Evolutionary conservation across 2,797 vertebrate genomes (phyloP).

Genomic region (Coendou prehensilis): DNA sequence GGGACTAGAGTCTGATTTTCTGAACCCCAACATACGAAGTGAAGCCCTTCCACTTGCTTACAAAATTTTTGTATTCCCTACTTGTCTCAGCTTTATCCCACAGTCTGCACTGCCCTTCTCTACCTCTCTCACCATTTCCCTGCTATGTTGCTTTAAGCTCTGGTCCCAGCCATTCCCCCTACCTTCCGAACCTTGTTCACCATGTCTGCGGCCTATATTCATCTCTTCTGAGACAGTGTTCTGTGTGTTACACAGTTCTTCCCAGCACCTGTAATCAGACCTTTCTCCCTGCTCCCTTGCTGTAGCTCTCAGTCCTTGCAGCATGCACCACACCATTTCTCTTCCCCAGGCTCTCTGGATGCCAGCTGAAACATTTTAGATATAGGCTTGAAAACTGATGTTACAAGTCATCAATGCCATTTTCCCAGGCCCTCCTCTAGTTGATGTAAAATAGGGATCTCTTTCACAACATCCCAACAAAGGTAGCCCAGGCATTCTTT

Average conservation of each 20-base stretch:
- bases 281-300: not conserved
- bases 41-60: constrained; percentile 8
- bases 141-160: not conserved
- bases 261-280: not conserved
- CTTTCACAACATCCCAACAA: not conserved
- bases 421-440: not conserved
- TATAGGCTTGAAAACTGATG: not conserved
- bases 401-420: not conserved
- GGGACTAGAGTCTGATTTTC: not conserved
- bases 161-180: not conserved
- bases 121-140: not conserved
- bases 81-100: not conserved
- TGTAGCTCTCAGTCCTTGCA: not conserved
- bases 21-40: not conserved
- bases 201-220: not conserved
- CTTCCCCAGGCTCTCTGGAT: not conserved
- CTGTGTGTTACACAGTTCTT: not conserved
- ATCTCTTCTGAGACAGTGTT: not conserved
- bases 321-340: not conserved
- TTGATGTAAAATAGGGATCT: not conserved
- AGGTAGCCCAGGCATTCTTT: not conserved
- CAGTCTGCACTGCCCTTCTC: not conserved
- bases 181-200: rapidly evolving
- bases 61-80: not conserved
- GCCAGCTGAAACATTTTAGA: not conserved